Evolutionary conservation across 2,888 invertebrate genomes (phyloP).

Genomic region (Disparrhopalites patrizii): DNA sequence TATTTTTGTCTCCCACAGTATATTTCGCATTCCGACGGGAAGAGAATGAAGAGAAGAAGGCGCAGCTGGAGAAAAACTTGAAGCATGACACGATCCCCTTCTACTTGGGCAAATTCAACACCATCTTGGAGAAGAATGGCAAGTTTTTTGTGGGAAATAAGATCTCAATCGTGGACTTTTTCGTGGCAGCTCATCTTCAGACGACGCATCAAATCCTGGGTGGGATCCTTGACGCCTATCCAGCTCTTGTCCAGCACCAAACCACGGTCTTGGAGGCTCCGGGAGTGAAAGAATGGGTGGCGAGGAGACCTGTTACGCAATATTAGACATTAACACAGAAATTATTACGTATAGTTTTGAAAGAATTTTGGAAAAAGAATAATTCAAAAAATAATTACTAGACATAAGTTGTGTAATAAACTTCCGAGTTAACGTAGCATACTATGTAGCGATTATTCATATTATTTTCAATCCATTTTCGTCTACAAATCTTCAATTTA

Average conservation of each 20-base stretch:
- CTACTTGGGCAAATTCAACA: background rate
- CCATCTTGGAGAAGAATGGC: conserved; percentile 11
- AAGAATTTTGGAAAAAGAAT: too few relatives aligned
- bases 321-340: too few relatives aligned
- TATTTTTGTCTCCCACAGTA: background rate
- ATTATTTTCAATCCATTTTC: too few relatives aligned
- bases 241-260: conserved; percentile 7
- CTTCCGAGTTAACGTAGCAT: too few relatives aligned
- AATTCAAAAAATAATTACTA: too few relatives aligned
- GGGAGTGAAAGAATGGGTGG: conserved; percentile 20
- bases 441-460: too few relatives aligned
- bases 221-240: conserved; percentile 1
- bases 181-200: conserved; percentile 15
- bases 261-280: background rate
- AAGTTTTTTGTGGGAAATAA: conserved; percentile 12
- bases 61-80: conserved; percentile 1
- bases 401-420: too few relatives aligned
- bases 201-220: background rate
- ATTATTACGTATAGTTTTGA: too few relatives aligned
- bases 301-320: conserved; percentile 17
- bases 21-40: background rate
- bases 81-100: background rate
- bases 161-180: conserved; percentile 19
- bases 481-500: too few relatives aligned
- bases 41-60: conserved; percentile 4